Evolutionary conservation across 2,888 invertebrate species (phyloP).

Genomic region (Scaptodrosophila latifasciaeformis): DNA sequence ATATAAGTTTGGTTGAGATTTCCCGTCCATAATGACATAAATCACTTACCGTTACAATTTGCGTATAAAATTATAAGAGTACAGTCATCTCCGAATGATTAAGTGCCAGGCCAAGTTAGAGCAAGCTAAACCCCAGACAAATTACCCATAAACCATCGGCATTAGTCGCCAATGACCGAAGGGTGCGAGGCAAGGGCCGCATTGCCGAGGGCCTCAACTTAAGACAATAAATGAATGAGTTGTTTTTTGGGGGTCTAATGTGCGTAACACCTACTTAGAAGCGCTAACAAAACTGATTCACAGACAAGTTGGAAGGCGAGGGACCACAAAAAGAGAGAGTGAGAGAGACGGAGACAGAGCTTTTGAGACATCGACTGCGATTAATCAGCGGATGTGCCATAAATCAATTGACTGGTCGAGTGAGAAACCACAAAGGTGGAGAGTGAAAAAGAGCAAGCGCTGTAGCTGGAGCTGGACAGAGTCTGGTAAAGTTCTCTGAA

Average conservation of each 20-base stretch:
- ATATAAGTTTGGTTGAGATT: too few relatives aligned
- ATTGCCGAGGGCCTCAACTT: too few relatives aligned
- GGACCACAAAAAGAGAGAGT: conserved; percentile 7
- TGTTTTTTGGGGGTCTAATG: conserved; percentile 38
- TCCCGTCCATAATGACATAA: too few relatives aligned
- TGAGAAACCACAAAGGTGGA: conserved; percentile 1
- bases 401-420: conserved; percentile 42
- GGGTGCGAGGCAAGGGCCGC: too few relatives aligned
- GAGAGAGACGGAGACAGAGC: conserved; percentile 10
- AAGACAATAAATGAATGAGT: neutral
- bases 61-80: too few relatives aligned
- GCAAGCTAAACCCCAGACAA: too few relatives aligned
- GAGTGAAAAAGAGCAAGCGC: conserved; percentile 13
- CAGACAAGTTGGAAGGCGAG: conserved; percentile 26
- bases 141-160: conserved; percentile 49
- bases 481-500: neutral
- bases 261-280: conserved; percentile 63
- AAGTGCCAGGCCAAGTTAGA: too few relatives aligned
- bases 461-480: neutral
- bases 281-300: conserved; percentile 45
- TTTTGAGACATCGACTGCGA: conserved; percentile 38
- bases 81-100: too few relatives aligned
- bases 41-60: too few relatives aligned
- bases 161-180: too few relatives aligned
- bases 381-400: conserved; percentile 55